Conservation (phyloP, 2,888 invertebrate genomes). For the Agonopterix heracliana region DNA sequence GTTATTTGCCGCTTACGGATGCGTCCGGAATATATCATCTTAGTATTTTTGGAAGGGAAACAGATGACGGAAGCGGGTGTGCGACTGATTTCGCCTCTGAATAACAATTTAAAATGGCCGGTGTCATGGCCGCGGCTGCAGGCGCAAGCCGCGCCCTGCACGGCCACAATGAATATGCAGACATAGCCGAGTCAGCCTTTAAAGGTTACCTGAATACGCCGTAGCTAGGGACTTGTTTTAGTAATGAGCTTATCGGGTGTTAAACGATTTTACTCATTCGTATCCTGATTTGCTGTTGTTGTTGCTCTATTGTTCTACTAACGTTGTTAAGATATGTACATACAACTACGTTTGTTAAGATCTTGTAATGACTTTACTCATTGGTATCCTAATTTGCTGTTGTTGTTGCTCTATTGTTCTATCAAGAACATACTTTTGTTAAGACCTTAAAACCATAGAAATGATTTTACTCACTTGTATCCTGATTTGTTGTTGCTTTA, state of each 20-base stretch:
- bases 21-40: conserved; percentile 48
- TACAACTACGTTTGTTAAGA: too few species aligned
- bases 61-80: conserved; percentile 45
- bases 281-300: not conserved
- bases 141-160: conserved; percentile 20
- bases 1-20: conserved; percentile 33
- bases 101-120: conserved; percentile 24
- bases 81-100: conserved; percentile 55
- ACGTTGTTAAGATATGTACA: too few species aligned
- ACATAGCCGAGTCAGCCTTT: conserved; percentile 26
- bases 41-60: conserved; percentile 60
- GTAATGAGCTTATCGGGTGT: conserved; percentile 18
- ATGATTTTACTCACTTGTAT: conserved; percentile 8
- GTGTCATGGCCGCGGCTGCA: conserved; percentile 47
- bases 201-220: conserved; percentile 53
- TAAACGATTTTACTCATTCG: conserved; percentile 8
- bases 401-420: too few species aligned
- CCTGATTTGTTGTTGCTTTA: not conserved
- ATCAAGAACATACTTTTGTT: too few species aligned
- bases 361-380: too few species aligned
- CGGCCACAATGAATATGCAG: conserved; percentile 29
- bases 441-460: not conserved
- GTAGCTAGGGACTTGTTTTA: conserved; percentile 37
- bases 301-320: not conserved
- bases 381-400: too few species aligned